Conservation (phyloP, 1,140 invertebrate genomes). For the Rhagoletis pomonella region DNA sequence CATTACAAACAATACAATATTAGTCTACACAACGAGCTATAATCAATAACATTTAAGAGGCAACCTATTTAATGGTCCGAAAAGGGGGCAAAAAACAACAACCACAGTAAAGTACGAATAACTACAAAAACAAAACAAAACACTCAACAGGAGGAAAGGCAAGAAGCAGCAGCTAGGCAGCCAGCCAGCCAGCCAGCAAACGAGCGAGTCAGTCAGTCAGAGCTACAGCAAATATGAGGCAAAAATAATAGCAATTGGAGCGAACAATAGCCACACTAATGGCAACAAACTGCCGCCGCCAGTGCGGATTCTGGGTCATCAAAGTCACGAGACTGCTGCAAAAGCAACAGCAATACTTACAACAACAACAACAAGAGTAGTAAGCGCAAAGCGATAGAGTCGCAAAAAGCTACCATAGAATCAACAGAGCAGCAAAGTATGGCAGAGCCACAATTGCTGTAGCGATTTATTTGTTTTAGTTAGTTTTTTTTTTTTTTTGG, state of each 20-base stretch:
- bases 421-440: not conserved
- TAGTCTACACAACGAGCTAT: conserved; percentile 1
- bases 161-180: not conserved
- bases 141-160: conserved; percentile 21
- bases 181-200: not conserved
- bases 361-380: not conserved
- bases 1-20: not conserved
- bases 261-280: conserved; percentile 49
- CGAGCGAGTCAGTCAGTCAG: not conserved
- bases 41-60: conserved; percentile 48
- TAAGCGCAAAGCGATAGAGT: not conserved
- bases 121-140: not conserved
- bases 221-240: not conserved
- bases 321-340: conserved; percentile 50
- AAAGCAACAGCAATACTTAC: not conserved
- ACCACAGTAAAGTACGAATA: not conserved
- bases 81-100: not conserved
- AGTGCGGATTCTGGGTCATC: conserved; percentile 50
- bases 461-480: not conserved
- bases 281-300: conserved; percentile 42
- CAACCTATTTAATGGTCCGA: not conserved
- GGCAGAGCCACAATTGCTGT: conserved; percentile 5
- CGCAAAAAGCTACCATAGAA: not conserved
- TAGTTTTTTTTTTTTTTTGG: not conserved
- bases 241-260: conserved; percentile 43